phyloP scores from a whole-genome alignment of 2,797 vertebrate species.

The Pipistrellus pipistrellus region DNA sequence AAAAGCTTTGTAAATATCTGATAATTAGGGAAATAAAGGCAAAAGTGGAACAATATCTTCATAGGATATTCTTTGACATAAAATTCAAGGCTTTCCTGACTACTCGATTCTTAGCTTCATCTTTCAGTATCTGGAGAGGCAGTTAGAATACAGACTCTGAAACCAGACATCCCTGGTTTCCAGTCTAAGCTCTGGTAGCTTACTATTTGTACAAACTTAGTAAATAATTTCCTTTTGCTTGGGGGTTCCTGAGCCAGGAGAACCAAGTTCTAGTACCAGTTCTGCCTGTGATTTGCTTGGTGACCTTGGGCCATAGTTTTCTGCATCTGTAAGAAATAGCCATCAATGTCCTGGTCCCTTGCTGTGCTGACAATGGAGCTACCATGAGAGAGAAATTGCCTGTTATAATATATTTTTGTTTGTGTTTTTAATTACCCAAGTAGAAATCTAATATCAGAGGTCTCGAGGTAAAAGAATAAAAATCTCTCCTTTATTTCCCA shows the following conservation, averaged over 20 bases:
- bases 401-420: not conserved
- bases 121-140: not conserved
- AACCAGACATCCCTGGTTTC: not conserved
- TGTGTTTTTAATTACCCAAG: conserved; percentile 5
- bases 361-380: not conserved
- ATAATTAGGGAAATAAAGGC: not conserved
- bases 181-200: not conserved
- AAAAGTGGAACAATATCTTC: not conserved
- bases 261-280: conserved; percentile 9
- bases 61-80: not conserved
- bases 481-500: not conserved
- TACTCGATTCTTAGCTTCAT: not conserved
- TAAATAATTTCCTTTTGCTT: not conserved
- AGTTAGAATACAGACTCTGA: not conserved
- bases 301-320: not conserved
- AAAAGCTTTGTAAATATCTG: conserved; percentile 9
- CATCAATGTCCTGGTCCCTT: not conserved
- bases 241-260: not conserved
- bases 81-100: not conserved
- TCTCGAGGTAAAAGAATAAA: not conserved
- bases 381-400: not conserved
- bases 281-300: not conserved
- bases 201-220: not conserved
- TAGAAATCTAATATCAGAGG: conserved; percentile 1
- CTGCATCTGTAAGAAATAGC: not conserved